Evolutionary conservation across 2,888 invertebrate genomes (phyloP).

Genomic region (Trypoxylon attenuatum): DNA sequence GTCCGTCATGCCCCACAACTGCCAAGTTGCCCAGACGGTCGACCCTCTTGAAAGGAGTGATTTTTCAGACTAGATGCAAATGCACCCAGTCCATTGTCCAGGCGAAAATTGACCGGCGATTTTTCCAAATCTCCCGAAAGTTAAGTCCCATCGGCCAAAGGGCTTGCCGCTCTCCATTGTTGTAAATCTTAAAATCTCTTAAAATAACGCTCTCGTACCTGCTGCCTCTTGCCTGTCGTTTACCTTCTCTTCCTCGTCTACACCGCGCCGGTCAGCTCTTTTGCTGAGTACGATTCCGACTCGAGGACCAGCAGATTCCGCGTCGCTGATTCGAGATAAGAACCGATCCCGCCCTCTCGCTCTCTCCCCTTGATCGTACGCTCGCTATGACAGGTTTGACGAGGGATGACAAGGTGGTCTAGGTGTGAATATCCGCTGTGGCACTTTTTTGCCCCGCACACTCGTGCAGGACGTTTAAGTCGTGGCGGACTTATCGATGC

Average conservation of each 20-base stretch:
- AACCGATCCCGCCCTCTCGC: conserved; percentile 6
- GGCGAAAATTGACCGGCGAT: conserved; percentile 33
- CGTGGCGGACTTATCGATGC: conserved; percentile 4
- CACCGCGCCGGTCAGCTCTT: conserved; percentile 20
- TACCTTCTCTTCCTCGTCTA: neutral
- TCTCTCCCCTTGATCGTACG: conserved; percentile 1
- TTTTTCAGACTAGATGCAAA: conserved; percentile 57
- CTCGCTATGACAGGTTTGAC: conserved; percentile 13
- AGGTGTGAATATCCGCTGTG: conserved; percentile 31
- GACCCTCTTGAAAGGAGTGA: conserved; percentile 39
- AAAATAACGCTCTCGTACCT: conserved; percentile 63
- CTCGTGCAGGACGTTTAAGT: conserved; percentile 34
- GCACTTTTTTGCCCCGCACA: conserved; percentile 14
- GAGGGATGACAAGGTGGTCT: conserved; percentile 41
- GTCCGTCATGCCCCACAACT: conserved; percentile 10
- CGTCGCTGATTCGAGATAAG: conserved; percentile 54
- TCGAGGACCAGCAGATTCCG: conserved; percentile 31
- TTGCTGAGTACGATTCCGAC: conserved; percentile 5
- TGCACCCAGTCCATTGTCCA: conserved; percentile 38
- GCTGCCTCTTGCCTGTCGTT: conserved; percentile 48
- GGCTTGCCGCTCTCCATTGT: conserved; percentile 47
- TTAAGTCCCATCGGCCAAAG: conserved; percentile 40
- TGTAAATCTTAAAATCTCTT: conserved; percentile 67
- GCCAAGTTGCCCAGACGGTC: too few relatives aligned
- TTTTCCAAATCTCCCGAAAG: too few relatives aligned